A percentile compares a stretch with the other conserved stretches of the same genome.
Evolutionary conservation across 2,888 invertebrate genomes (phyloP).

Genomic region (Conchocele bisecta): DNA sequence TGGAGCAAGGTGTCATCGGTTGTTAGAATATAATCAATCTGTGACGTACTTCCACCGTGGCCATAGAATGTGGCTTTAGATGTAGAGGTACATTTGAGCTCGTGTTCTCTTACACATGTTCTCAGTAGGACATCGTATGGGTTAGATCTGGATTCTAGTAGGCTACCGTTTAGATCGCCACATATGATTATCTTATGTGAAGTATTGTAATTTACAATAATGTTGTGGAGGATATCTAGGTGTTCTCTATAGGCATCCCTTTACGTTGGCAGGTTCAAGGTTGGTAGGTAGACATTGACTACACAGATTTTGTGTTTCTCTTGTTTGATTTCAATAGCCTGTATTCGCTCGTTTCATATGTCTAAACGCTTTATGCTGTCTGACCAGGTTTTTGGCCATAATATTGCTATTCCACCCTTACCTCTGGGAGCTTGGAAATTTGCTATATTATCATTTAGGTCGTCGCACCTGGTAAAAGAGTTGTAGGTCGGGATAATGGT

Average conservation of each 20-base stretch:
- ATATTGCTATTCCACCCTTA: not conserved
- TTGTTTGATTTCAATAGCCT: not conserved
- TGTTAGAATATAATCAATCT: not conserved
- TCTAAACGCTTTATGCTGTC: not conserved
- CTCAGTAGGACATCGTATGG: not conserved
- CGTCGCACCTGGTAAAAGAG: not conserved
- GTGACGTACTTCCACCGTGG: not conserved
- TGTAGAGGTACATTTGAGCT: not conserved
- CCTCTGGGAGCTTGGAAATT: slow-evolving; percentile 4
- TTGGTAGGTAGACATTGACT: not conserved
- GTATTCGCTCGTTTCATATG: not conserved
- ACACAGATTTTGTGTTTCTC: not conserved
- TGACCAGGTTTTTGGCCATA: not conserved
- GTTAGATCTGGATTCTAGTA: not conserved
- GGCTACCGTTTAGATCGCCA: not conserved
- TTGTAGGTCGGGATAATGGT: not conserved
- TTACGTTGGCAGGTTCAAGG: not conserved
- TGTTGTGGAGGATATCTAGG: not conserved
- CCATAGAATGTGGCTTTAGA: not conserved
- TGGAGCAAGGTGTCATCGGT: not conserved
- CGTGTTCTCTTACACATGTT: not conserved
- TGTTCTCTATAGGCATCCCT: not conserved
- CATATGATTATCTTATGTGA: slow-evolving; percentile 1
- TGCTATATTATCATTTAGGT: not conserved
- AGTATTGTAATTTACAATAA: not conserved